Base-by-base conservation (phyloP, 2,113 vertebrate species). In the Rutilus rutilus region DNA sequence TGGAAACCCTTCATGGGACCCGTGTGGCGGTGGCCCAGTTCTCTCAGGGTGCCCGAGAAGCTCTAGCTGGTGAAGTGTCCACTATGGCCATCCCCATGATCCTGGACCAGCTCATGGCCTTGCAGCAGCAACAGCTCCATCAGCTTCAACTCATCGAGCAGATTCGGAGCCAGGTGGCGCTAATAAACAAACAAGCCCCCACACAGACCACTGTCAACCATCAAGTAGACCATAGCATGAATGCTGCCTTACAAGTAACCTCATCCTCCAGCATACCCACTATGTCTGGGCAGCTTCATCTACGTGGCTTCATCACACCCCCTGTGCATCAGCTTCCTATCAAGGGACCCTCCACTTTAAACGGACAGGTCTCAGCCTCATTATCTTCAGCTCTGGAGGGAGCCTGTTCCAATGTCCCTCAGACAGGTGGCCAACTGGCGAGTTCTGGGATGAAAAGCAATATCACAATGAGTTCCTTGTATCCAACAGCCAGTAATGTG, bases 101-200 rank as follows among this genome's bases (percentile, higher is more conserved):
- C 88, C 93, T 99, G 87, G 98, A 99, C 91, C 98, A 99, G 93
- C 94, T 99, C 77, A 95, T 99, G 96, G 97, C 98, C 10, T 92
- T 99, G 67, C 98, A 99, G 91, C 98, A 99, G 91, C 98, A 99
- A 90, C 98, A 99, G 92, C 96, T 99, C 39, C 97, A 98, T 90
- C 98, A 99, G 94, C 96, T 99, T 85, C 97, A 99, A 95, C 94
- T 99, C 52, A 99, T 99, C 0, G 98, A 99, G 92, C 98, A 99
- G 93, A 99, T 99, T 87, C 97, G 97, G 81, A 98, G 96, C 89
- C 98, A 99, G 89, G 97, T 99, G 90, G 97, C 97, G 2, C 92
- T 97, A 91, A 99, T 99, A 97, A 97, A 96, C 91, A 96, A 97
- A 74, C 97, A 97, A 85, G 92, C 96, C 0, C 88, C 94, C 4